These are phyloP conservation scores for Dynastes tityus DNA, from an alignment of 2,888 invertebrate species.

Conservation along the genomic window DNA sequence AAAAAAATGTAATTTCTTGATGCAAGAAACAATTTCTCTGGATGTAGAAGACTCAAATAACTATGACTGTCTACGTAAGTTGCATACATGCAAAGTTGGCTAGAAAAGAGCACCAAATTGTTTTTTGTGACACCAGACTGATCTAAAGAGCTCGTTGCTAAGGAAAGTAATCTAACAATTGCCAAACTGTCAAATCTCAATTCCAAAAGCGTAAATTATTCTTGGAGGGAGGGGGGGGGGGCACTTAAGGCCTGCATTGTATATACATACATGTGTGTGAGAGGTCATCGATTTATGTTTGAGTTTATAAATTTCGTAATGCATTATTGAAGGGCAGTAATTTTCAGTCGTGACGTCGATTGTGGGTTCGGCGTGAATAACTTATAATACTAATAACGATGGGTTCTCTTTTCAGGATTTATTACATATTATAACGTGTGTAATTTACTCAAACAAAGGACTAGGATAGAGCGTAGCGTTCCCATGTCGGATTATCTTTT, in stretches of 20 bases:
- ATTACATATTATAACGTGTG: conserved; percentile 61
- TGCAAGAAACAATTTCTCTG: too few relatives aligned
- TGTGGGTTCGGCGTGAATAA: conserved; percentile 60
- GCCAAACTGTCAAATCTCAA: too few relatives aligned
- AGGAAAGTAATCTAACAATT: too few relatives aligned
- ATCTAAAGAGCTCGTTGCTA: too few relatives aligned
- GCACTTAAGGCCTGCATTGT: background rate
- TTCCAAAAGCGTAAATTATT: too few relatives aligned
- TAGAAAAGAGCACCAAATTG: too few relatives aligned
- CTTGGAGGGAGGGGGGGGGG: too few relatives aligned
- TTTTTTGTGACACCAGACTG: too few relatives aligned
- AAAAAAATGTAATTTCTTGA: too few relatives aligned
- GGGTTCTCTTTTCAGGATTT: conserved; percentile 62
- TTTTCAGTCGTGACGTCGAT: conserved; percentile 59
- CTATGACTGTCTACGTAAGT: too few relatives aligned
- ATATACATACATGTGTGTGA: conserved; percentile 1
- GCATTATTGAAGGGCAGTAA: conserved; percentile 63
- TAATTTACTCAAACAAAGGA: conserved; percentile 54
- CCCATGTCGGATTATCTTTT: conserved; percentile 47
- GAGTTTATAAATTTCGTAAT: conserved; percentile 60
- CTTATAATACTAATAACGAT: conserved; percentile 63
- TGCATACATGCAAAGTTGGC: too few relatives aligned
- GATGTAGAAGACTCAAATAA: too few relatives aligned
- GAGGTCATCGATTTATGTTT: conserved; percentile 53
- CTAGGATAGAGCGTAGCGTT: conserved; percentile 47